A percentile compares a stretch with the other conserved stretches of the same genome.
These are phyloP conservation scores for Calliopum simillimum DNA, from an alignment of 2,888 invertebrate genomes.

Conservation along the genomic window DNA sequence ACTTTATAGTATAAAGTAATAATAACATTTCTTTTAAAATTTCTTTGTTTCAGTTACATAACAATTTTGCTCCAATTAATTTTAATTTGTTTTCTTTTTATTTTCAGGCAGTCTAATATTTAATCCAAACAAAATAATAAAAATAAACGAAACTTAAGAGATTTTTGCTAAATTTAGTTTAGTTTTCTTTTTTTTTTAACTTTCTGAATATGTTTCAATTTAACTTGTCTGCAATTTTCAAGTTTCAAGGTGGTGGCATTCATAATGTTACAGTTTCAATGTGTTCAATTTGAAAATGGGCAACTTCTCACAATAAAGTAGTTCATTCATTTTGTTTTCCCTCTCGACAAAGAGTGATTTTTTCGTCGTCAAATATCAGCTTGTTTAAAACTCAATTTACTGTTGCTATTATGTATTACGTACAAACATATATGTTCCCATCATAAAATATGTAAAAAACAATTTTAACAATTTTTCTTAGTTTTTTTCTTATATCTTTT, in stretches of 20 bases:
- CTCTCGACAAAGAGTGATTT: no score
- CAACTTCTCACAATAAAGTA: no score
- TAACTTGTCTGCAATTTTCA: background rate
- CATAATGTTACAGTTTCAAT: background rate
- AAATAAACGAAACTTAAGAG: background rate
- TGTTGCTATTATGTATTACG: background rate
- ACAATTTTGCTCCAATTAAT: no score
- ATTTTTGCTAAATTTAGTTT: background rate
- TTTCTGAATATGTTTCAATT: background rate
- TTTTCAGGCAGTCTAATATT: no score
- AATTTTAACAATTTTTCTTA: constrained; percentile 23
- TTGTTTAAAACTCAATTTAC: no score
- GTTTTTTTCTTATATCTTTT: background rate
- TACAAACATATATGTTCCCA: constrained; percentile 25
- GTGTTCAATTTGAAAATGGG: no score
- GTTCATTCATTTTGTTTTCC: no score
- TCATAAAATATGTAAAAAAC: constrained; percentile 31
- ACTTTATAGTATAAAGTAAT: no score
- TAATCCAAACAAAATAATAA: constrained; percentile 3
- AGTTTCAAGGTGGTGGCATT: constrained; percentile 25
- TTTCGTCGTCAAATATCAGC: no score
- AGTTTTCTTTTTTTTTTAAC: background rate
- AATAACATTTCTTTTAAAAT: no score
- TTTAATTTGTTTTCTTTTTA: background rate
- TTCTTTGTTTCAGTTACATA: no score